A percentile compares a stretch with the other conserved stretches of the same genome.
phyloP scores from a whole-genome alignment of 1,140 invertebrate species.

The Xylocopa sonorina region DNA sequence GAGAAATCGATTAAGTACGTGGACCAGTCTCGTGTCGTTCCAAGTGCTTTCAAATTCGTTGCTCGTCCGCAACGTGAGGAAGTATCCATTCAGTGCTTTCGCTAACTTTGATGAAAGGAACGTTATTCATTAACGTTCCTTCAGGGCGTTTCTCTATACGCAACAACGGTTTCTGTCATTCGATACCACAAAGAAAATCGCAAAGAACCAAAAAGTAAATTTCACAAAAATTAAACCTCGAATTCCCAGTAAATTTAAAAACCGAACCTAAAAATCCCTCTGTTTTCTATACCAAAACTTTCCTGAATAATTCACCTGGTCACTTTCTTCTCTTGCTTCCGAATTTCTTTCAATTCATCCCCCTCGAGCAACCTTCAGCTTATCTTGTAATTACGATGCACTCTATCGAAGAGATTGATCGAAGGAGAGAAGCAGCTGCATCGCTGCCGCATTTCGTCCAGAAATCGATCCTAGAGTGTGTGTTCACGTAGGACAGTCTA shows the following conservation, averaged over 20 bases:
- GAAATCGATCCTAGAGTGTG: slow-evolving; percentile 13
- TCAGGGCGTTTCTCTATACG: too few species aligned
- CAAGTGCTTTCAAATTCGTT: not conserved
- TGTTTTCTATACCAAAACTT: too few species aligned
- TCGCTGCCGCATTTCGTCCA: slow-evolving; percentile 3
- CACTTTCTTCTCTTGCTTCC: not conserved
- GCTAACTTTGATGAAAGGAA: too few species aligned
- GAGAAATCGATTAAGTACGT: not conserved
- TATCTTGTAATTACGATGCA: not conserved
- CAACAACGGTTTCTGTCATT: too few species aligned
- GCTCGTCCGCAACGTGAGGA: not conserved
- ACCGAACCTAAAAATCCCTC: too few species aligned
- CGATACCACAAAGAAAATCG: too few species aligned
- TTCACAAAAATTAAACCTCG: too few species aligned
- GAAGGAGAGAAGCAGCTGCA: slow-evolving; percentile 5
- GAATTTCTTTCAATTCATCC: not conserved
- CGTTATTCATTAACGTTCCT: too few species aligned
- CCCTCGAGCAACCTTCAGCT: not conserved
- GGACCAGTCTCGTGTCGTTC: too few species aligned
- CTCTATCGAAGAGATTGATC: not conserved
- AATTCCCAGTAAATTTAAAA: too few species aligned
- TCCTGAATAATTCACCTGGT: not conserved
- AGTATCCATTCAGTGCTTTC: too few species aligned
- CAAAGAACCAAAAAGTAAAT: too few species aligned
- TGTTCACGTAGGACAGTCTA: slow-evolving; percentile 11